These are phyloP conservation scores for Parauchenoglanis ngamensis DNA, from an alignment of 2,797 vertebrate species.

Conservation along the genomic window DNA sequence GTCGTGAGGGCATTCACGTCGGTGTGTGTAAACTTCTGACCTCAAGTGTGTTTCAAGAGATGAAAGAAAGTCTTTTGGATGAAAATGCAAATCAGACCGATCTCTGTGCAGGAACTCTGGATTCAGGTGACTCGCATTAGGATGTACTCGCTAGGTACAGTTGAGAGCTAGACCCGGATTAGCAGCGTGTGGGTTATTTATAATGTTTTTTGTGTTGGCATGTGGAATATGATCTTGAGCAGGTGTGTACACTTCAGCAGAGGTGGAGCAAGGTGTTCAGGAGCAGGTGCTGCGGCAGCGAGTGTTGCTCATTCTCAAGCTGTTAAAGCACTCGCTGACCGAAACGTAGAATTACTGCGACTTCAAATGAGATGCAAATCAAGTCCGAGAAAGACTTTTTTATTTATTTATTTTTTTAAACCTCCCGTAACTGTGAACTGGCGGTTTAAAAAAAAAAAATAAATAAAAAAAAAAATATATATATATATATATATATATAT, in stretches of 20 bases:
- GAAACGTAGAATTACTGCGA: background rate
- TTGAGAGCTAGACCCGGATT: background rate
- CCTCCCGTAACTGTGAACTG: background rate
- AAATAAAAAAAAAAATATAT: background rate
- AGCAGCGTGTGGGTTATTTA: background rate
- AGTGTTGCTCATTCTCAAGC: slow-evolving; percentile 5
- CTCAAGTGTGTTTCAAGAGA: no score
- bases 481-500: no score
- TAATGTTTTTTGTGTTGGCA: background rate
- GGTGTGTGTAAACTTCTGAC: no score
- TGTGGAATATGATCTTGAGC: slow-evolving; percentile 22
- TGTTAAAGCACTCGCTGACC: background rate
- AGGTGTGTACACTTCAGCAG: slow-evolving; percentile 18
- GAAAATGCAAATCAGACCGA: background rate
- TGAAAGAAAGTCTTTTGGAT: background rate
- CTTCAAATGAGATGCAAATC: slow-evolving; percentile 26
- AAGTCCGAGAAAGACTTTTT: background rate
- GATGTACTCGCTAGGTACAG: background rate
- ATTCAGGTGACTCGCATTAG: no score
- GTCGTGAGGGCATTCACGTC: no score
- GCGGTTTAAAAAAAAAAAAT: background rate
- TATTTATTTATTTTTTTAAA: no score
- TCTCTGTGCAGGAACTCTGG: background rate
- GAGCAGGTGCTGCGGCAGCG: slow-evolving; percentile 14
- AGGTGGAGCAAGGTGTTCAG: slow-evolving; percentile 15